Evolutionary conservation across 2,113 vertebrate species (phyloP), one percentile per base, ranked within the genome.

Genomic region (Falco punctatus): DNA sequence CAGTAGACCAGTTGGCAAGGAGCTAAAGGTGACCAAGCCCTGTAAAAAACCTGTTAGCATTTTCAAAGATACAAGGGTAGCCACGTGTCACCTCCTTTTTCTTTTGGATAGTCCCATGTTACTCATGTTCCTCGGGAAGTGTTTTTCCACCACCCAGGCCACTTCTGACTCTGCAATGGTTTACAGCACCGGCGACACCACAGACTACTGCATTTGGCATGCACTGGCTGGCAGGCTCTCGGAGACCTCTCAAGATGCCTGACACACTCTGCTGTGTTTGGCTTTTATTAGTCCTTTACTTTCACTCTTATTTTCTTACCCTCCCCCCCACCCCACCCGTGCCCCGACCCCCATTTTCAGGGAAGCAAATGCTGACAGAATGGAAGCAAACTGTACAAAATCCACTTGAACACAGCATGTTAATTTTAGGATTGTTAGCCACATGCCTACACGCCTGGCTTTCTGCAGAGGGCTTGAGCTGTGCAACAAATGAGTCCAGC

Each of bases 351-450:
- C 38, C 38, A 38, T 69, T 75, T 91, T 92, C 70, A 44, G 65
- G 94, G 85, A 94, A 78, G 8, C 4, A 38, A 86, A 69, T 23
- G 26, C 40, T 88, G 62, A 59, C 48, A 77, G 33, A 94, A 81
- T 42, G 38, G n/a, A 96, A 88, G 15, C 44, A 89, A 94, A 91
- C 38, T 73, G 23, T 86, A 91, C 10, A 22, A 96, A 62, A 35
- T 86, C 44, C 58, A 92, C 77, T 91, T 96, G 35, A 95, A 77
- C 73, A 55, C 19, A 67, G 55, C 19, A 72, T 3, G 30, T 81
- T 97, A 90, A 96, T 97, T 97, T 88, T 32, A 48, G 57, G 58
- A 40, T 40, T 93, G 73, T 79, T 86, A 35, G 32, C 83, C 44
- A n/a, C 32, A 35, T 7, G 20, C 32, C 73, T 82, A 66, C n/a